Evolutionary conservation across 2,113 vertebrate species (phyloP), one percentile per base, ranked within the genome.

Genomic region (Carassius carassius): DNA sequence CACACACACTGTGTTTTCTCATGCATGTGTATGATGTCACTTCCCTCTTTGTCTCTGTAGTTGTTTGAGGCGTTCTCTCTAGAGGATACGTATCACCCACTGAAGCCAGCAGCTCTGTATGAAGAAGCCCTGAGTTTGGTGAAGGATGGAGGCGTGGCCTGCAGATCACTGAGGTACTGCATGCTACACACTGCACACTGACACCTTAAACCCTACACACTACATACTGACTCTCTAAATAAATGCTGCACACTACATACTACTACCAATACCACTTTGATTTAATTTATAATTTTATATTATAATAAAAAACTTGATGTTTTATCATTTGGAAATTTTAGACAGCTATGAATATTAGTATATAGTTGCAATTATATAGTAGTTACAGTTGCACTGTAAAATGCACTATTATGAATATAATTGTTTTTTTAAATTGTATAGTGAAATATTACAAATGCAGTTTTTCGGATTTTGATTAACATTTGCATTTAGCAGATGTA

Each of bases 101-200:
- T 96, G 5, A 97, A 93, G 87, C 96, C 96, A 0, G 96, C 95
- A 0, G 97, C 96, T 0, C 95, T 97, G 0, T 99, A 99, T 0
- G 96, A 97, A 87, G 98, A 99, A 88, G 98, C 97, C 23, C 87
- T 97, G 89, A 91, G 90, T 88, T 85, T 96, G 65, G 98, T 96
- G 67, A 95, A 92, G 47, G 96, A 96, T 21, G 95, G 93, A 13
- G 92, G 90, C 25, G 96, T 99, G 1, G 76, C 88, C 0, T 99
- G 95, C 89, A 93, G 98, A 87, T 96, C 96, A 0, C 90, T 96
- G 84, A 96, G 98, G 98, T 99, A 93, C 82, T 23, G 49, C 23
- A 29, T 65, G 19, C 58, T 75, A 17, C 16, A 76, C 44, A 54
- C 16, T 32, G 3, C n/a, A 25, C 10, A 17, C 47, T 75, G 47